Evolutionary conservation across 2,888 invertebrate species (phyloP), one percentile per base, ranked within the genome.

Genomic region (Homarus gammarus): DNA sequence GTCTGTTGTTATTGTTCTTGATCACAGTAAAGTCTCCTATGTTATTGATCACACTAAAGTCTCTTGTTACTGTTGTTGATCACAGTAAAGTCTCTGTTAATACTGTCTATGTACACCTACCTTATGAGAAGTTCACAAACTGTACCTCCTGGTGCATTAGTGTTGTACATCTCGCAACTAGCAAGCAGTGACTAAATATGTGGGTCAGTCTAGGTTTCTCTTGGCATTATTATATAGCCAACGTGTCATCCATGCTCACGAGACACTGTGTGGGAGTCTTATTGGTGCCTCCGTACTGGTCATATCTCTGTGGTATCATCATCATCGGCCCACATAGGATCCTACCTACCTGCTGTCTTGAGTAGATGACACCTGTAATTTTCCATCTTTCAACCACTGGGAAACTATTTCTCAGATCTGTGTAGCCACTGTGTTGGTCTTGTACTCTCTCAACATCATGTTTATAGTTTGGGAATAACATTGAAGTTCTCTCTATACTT

Each of bases 171-270:
- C 61, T 79, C 61, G 27, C 38, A 61, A n/a, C 36, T 79, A 31
- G 18, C 38, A 64, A 79, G n/a, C 61, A 40, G 79, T 79, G 79
- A 31, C 64, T 79, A 79, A 79, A 79, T 79, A 61, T 79, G 15
- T 79, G 79, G 79, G 79, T 79, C 36, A 64, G 79, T 79, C 38
- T 36, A 79, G 79, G 79, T 61, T 40, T 64, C 38, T 64, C 61
- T 38, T 56, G 79, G 61, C 79, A 64, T 40, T 36, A 56, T 78
- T 51, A 33, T 38, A 64, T 64, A 56, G 64, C 61, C 49, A 36
- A 27, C 40, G 61, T 49, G 51, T 77, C 44, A 56, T 22, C 3
- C 0, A 12, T 64, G 64, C 51, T 56, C 73, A 51, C 12, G n/a
- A 40, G 44, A 44, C 49, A n/a, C 44, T 44, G 75, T 27, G 38